A percentile compares a stretch with the other conserved stretches of the same genome.
Evolutionary conservation across 2,113 vertebrate genomes (phyloP).

Genomic region (Athene noctua): DNA sequence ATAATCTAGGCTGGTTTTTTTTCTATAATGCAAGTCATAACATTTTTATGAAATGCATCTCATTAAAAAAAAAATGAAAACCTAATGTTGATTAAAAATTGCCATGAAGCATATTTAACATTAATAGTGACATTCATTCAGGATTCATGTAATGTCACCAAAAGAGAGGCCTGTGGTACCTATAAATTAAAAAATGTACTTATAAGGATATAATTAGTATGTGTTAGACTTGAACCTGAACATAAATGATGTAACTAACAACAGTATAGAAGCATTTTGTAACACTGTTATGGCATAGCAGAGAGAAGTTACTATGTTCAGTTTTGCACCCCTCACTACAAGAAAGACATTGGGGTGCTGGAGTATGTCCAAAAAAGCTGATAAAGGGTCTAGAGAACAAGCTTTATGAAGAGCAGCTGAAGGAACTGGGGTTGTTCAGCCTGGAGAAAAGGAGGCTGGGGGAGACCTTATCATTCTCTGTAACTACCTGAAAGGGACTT

Average conservation of each 20-base stretch:
- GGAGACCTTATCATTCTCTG: too few relatives aligned
- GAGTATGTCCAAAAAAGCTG: neutral
- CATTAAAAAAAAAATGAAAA: neutral
- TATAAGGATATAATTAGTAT: neutral
- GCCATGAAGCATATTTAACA: neutral
- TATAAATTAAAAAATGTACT: neutral
- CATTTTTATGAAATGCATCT: neutral
- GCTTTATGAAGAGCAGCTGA: too few relatives aligned
- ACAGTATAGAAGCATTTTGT: neutral
- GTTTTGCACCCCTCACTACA: neutral
- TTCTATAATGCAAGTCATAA: neutral
- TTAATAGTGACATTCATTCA: neutral
- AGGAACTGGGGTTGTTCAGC: too few relatives aligned
- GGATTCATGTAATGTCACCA: neutral
- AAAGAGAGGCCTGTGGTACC: neutral
- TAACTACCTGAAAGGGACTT: too few relatives aligned
- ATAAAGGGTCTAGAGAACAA: too few relatives aligned
- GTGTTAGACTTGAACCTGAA: neutral
- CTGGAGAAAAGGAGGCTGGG: too few relatives aligned
- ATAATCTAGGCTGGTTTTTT: neutral
- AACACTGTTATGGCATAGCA: neutral
- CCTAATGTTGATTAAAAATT: neutral
- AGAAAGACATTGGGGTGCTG: neutral
- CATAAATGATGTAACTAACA: neutral
- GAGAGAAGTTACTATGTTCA: neutral